Conservation (phyloP, 1,140 invertebrate species). For the Homarus americanus region DNA sequence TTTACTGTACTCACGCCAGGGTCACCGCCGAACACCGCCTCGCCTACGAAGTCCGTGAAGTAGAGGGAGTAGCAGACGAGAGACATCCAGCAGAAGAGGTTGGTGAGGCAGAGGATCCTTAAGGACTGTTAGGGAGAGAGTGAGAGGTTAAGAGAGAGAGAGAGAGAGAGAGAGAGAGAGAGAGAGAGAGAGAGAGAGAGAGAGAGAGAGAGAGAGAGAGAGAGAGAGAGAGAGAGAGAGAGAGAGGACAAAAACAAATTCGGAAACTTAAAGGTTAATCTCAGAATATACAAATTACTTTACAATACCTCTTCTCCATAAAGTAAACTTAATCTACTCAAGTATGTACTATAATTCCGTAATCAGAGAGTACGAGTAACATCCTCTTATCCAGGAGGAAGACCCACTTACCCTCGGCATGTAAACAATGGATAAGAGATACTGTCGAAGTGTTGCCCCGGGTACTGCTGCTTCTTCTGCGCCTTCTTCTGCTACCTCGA, state of each 20-base stretch:
- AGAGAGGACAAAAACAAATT: too few relatives aligned
- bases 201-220: constrained; percentile 25
- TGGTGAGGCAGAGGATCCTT: constrained; percentile 92
- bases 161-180: background rate
- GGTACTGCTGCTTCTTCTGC: constrained; percentile 18
- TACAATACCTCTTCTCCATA: too few relatives aligned
- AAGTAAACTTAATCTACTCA: too few relatives aligned
- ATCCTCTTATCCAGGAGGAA: background rate
- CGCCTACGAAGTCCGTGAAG: constrained; percentile 98
- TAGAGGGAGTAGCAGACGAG: constrained; percentile 97
- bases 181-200: constrained; percentile 25
- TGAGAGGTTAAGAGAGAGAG: background rate
- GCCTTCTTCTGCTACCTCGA: background rate
- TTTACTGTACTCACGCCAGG: constrained; percentile 83
- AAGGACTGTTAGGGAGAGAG: constrained; percentile 81
- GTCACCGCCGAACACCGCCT: constrained; percentile 95
- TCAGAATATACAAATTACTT: too few relatives aligned
- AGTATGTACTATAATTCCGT: too few relatives aligned
- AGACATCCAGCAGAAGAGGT: constrained; percentile 98
- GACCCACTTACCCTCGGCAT: constrained; percentile 85
- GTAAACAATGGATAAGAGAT: constrained; percentile 91
- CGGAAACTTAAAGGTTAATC: too few relatives aligned
- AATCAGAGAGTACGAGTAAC: too few relatives aligned
- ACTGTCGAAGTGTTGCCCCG: constrained; percentile 81
- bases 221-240: constrained; percentile 22